Conservation (phyloP, 2,888 invertebrate genomes). For the Platyscelio sp. region DNA sequence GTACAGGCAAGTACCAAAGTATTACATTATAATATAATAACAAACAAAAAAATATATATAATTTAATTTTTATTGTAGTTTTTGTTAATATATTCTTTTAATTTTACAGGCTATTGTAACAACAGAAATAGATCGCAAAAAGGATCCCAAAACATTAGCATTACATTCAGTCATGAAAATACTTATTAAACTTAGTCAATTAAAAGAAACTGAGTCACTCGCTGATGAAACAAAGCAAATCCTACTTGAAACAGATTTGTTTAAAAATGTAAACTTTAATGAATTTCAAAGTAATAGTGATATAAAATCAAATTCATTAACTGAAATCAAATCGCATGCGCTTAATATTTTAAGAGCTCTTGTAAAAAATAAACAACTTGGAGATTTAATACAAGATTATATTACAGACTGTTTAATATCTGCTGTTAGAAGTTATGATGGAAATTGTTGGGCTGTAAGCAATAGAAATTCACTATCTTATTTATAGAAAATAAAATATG, state of each 20-base stretch:
- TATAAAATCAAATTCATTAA: slow-evolving; percentile 49
- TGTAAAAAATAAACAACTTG: slow-evolving; percentile 91
- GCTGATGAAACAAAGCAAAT: slow-evolving; percentile 71
- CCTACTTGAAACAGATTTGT: slow-evolving; percentile 76
- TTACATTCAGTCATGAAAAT: slow-evolving; percentile 82
- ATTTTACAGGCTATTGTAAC: slow-evolving; percentile 90
- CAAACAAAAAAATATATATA: too few relatives aligned
- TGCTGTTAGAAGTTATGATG: slow-evolving; percentile 91
- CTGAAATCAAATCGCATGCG: slow-evolving; percentile 91
- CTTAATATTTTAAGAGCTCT: slow-evolving; percentile 94
- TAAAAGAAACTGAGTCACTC: slow-evolving; percentile 73
- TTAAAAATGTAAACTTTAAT: slow-evolving; percentile 52
- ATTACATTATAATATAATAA: too few relatives aligned
- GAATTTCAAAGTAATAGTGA: background rate
- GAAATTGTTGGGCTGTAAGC: slow-evolving; percentile 92
- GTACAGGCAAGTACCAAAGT: too few relatives aligned
- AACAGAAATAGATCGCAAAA: slow-evolving; percentile 89
- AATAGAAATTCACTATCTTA: too few relatives aligned
- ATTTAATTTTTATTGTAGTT: too few relatives aligned
- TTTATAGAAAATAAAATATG: too few relatives aligned
- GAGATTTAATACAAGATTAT: slow-evolving; percentile 90
- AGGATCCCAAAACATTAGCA: slow-evolving; percentile 84
- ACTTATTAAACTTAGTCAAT: slow-evolving; percentile 77
- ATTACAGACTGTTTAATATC: slow-evolving; percentile 90
- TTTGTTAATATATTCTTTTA: too few relatives aligned